Conservation (phyloP, 2,888 invertebrate species). For the Metellina segmentata region DNA sequence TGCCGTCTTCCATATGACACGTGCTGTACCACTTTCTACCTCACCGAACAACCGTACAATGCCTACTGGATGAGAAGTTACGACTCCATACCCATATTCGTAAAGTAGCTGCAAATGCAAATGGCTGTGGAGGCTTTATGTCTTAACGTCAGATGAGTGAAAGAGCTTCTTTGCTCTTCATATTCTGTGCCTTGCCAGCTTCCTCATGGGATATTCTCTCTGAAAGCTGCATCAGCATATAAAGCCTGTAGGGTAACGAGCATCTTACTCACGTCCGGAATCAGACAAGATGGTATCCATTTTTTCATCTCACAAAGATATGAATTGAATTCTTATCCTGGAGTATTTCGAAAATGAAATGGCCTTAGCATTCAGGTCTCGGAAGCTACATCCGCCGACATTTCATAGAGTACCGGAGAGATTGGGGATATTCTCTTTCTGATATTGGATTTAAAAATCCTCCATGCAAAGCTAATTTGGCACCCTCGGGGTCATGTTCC, state of each 20-base stretch:
- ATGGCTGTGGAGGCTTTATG: constrained; percentile 27
- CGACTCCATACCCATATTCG: constrained; percentile 8
- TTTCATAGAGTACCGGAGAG: background rate
- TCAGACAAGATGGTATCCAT: constrained; percentile 6
- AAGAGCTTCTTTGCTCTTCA: background rate
- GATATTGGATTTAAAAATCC: background rate
- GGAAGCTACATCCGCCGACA: background rate
- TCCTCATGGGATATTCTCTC: background rate
- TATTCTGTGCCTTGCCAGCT: background rate
- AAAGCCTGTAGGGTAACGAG: constrained; percentile 29
- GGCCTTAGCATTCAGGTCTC: background rate
- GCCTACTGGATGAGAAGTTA: background rate
- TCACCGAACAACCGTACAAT: background rate
- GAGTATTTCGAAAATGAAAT: constrained; percentile 18
- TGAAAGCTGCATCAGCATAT: background rate
- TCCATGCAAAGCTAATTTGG: background rate
- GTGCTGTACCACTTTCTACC: background rate
- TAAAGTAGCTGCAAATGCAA: constrained; percentile 28
- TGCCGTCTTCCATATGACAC: background rate
- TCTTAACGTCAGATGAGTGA: constrained; percentile 8
- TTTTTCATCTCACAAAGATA: background rate
- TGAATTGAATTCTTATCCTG: constrained; percentile 14
- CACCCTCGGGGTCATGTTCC: background rate
- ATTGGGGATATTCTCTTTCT: background rate
- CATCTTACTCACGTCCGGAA: constrained; percentile 1